Evolutionary conservation across 2,888 invertebrate species (phyloP).

Genomic region (Drepanosiphum platanoidis): DNA sequence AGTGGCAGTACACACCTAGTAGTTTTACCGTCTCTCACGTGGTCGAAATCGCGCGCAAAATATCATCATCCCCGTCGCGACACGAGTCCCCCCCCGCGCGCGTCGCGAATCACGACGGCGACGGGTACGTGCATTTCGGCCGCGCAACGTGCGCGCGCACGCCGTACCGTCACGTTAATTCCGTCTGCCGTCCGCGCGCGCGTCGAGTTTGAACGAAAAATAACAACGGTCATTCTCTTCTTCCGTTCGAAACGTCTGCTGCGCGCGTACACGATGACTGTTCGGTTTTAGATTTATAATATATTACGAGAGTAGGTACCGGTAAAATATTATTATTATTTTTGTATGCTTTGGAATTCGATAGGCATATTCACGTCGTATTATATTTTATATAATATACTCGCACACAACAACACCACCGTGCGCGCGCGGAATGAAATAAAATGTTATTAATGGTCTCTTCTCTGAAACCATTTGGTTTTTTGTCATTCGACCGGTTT

Average conservation of each 20-base stretch:
- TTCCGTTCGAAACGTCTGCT: background rate
- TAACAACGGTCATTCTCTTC: conserved; percentile 2
- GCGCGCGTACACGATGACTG: conserved; percentile 14
- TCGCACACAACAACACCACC: too few relatives aligned
- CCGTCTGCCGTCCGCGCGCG: too few relatives aligned
- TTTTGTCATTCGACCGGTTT: background rate
- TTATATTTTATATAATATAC: too few relatives aligned
- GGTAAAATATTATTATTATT: background rate
- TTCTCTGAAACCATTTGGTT: background rate
- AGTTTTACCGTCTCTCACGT: background rate
- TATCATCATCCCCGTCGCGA: too few relatives aligned
- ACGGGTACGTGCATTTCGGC: too few relatives aligned
- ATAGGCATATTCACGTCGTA: too few relatives aligned
- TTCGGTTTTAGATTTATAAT: conserved; percentile 21
- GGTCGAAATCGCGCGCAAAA: background rate
- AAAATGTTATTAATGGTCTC: conserved; percentile 33
- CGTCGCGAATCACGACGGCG: too few relatives aligned
- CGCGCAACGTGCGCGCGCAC: too few relatives aligned
- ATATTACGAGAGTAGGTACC: too few relatives aligned
- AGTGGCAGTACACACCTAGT: too few relatives aligned
- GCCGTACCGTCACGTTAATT: too few relatives aligned
- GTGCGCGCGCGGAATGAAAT: background rate
- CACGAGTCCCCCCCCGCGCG: background rate
- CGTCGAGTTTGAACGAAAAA: too few relatives aligned
- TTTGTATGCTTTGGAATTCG: conserved; percentile 19